Conservation (phyloP, 2,797 vertebrate genomes). For the Falco naumanni region DNA sequence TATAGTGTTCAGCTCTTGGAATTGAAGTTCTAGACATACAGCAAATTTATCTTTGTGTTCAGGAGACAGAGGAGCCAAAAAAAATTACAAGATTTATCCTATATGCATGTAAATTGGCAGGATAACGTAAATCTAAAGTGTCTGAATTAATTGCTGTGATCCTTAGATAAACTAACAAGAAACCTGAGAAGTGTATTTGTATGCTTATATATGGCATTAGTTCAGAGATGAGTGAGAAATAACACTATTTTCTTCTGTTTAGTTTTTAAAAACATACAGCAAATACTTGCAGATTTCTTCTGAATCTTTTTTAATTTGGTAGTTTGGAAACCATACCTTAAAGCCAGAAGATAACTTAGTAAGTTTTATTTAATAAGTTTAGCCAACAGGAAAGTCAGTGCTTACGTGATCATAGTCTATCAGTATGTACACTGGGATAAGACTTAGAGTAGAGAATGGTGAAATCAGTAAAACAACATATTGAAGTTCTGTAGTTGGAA, state of each 20-base stretch:
- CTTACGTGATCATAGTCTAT: not conserved
- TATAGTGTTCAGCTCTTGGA: not conserved
- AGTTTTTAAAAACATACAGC: not conserved
- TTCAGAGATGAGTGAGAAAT: not conserved
- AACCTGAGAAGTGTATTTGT: not conserved
- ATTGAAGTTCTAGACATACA: not conserved
- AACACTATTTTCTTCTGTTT: not conserved
- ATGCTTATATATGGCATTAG: not conserved
- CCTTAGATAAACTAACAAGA: not conserved
- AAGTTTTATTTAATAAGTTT: not conserved
- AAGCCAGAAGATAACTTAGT: not conserved
- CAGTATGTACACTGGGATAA: not conserved
- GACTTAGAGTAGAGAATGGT: not conserved
- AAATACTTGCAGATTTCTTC: not conserved
- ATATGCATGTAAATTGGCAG: conserved; percentile 2
- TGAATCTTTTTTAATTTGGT: not conserved
- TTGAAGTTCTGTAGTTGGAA: not conserved
- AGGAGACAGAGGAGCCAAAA: conserved; percentile 18
- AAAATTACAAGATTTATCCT: conserved; percentile 21
- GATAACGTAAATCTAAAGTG: not conserved
- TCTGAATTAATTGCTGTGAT: conserved; percentile 36
- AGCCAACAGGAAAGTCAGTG: not conserved
- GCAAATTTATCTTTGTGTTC: conserved; percentile 20
- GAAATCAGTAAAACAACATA: not conserved
- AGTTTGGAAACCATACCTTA: not conserved